Conservation (phyloP, 2,888 invertebrate species). For the Cancer borealis region DNA sequence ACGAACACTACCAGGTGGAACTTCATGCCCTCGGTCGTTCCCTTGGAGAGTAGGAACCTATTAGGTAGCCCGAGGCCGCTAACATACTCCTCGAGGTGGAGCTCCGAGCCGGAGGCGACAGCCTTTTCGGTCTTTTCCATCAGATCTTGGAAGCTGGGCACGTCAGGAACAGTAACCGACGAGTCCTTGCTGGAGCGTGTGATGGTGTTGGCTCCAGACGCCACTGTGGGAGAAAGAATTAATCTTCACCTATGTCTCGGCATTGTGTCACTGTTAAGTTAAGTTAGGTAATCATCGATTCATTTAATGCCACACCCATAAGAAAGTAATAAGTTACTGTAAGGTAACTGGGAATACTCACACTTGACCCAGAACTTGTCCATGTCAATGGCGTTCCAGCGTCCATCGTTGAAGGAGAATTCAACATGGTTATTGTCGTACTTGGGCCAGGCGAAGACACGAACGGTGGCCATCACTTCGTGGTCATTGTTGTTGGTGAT, state of each 20-base stretch:
- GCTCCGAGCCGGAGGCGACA: background rate
- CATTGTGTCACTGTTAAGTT: no score
- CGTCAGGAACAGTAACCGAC: slow-evolving; percentile 84
- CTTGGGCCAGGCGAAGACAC: slow-evolving; percentile 78
- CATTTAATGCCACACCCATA: no score
- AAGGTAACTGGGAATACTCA: slow-evolving; percentile 54
- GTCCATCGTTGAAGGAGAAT: slow-evolving; percentile 77
- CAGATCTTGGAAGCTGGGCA: slow-evolving; percentile 62
- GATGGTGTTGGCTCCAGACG: slow-evolving; percentile 85
- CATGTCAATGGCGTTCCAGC: slow-evolving; percentile 77
- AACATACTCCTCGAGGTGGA: slow-evolving; percentile 45
- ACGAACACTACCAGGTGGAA: slow-evolving; percentile 77
- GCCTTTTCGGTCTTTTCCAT: slow-evolving; percentile 38
- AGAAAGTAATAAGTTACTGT: background rate
- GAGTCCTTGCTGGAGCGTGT: slow-evolving; percentile 86
- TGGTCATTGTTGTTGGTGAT: slow-evolving; percentile 77
- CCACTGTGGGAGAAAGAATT: slow-evolving; percentile 79
- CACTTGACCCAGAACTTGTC: slow-evolving; percentile 78
- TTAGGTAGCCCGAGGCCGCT: slow-evolving; percentile 64
- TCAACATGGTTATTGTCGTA: slow-evolving; percentile 78
- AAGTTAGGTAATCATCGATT: background rate
- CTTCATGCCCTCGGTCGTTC: slow-evolving; percentile 75
- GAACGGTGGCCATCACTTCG: slow-evolving; percentile 76
- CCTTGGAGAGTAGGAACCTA: slow-evolving; percentile 76
- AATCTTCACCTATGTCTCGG: no score